Conservation (phyloP, 1,140 invertebrate genomes). For the Augochlora pura region DNA sequence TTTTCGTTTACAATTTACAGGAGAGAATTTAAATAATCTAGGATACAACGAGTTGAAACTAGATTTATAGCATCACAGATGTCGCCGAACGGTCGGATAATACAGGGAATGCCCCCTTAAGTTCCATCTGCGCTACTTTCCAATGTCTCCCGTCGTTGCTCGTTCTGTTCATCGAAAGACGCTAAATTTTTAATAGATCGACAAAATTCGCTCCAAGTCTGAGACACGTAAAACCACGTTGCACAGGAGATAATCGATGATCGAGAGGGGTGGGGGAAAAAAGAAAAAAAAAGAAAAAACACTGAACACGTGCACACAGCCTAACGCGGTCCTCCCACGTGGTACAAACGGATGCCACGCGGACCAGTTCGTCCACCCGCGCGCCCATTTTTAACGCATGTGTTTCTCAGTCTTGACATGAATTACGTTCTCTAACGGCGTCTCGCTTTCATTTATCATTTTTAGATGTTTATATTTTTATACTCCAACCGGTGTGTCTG, state of each 20-base stretch:
- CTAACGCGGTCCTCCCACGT: slow-evolving; percentile 15
- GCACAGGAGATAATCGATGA: not conserved
- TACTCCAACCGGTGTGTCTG: slow-evolving; percentile 68
- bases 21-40: too few relatives aligned
- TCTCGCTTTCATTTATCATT: slow-evolving; percentile 70
- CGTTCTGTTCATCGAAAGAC: not conserved
- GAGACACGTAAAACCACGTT: not conserved
- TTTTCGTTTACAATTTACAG: too few relatives aligned
- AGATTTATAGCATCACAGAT: too few relatives aligned
- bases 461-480: slow-evolving; percentile 79
- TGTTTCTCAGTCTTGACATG: slow-evolving; percentile 23
- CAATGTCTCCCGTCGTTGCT: not conserved
- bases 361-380: slow-evolving; percentile 20
- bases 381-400: slow-evolving; percentile 15
- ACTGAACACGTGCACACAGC: not conserved
- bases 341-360: not conserved
- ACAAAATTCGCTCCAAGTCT: not conserved
- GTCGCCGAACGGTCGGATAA: not conserved
- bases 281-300: too few relatives aligned
- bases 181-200: slow-evolving; percentile 45
- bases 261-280: too few relatives aligned
- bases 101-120: slow-evolving; percentile 2
- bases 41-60: too few relatives aligned
- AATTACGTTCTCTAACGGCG: slow-evolving; percentile 59
- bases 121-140: not conserved